Evolutionary conservation across 2,113 vertebrate genomes (phyloP), one percentile per base, ranked within the genome.

Genomic region (Lichenostomus cassidix): DNA sequence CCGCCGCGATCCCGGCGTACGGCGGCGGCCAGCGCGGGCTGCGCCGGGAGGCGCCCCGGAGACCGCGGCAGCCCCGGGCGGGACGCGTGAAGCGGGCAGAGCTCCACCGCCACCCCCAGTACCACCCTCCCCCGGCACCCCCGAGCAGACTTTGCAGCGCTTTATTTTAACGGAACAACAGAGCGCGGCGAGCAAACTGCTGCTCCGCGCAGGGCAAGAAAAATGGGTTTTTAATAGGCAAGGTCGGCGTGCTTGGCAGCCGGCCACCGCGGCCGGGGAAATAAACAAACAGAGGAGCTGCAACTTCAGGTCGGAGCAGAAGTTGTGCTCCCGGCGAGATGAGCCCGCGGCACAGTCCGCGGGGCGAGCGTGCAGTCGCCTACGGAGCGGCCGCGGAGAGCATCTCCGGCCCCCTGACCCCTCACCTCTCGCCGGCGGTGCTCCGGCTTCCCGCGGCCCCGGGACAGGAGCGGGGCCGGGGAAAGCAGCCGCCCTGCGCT

Each of bases 161-260:
- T 89, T 85, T 69, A 79, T 89, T 91, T 96, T 65, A 87, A 64
- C 37, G 89, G 69, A 76, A 93, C 89, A 87, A 77, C 68, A 53
- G 78, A 96, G 82, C 41, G 64, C 91, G 39, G 91, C 64, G 64
- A 93, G 86, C 73, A 55, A 90, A 94, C 82, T 77, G 78, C 95
- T 56, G 82, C 65, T 96, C 74, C 64, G 82, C 93, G 78, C 95
- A 89, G 92, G 86, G 95, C 88, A 89, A 83, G 87, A 94, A 59
- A 93, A 89, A 94, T 94, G 81, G 88, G 88, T 71, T 96, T 93
- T 91, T 94, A 95, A 95, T 93, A 88, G 90, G 82, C 87, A 39
- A 92, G 91, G 87, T 92, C 94, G 92, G 87, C 67, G 79, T 92
- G 94, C 92, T 95, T 90, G 91, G 92, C 94, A 95, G 95, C 83